A percentile compares a stretch with the other conserved stretches of the same genome.
Conservation (phyloP, 2,113 vertebrate genomes). For the Bambusicola thoracicus region DNA sequence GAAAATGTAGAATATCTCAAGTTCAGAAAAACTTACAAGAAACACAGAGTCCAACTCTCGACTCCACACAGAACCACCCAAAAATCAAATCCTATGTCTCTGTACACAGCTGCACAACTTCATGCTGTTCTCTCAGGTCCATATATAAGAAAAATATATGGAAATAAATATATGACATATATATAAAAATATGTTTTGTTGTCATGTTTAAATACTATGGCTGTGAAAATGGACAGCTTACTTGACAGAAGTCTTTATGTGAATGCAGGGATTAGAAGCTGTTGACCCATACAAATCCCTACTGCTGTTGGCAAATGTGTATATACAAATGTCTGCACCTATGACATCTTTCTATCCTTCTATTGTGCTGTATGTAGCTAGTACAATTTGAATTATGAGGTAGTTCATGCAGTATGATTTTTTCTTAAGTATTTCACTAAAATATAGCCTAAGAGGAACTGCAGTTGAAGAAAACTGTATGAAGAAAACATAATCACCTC, state of each 20-base stretch:
- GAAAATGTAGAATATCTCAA: neutral
- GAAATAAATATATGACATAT: neutral
- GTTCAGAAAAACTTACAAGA: neutral
- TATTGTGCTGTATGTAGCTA: neutral
- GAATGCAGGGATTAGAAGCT: neutral
- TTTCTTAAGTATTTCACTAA: neutral
- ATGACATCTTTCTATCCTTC: neutral
- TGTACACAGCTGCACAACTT: neutral
- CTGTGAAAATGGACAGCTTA: neutral
- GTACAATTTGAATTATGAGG: neutral
- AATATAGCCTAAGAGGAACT: neutral
- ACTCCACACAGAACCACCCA: neutral
- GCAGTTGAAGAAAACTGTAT: neutral
- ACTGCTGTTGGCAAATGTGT: neutral
- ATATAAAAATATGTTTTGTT: neutral
- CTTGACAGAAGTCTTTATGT: neutral
- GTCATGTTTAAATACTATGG: neutral
- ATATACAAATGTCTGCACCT: neutral
- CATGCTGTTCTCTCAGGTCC: neutral
- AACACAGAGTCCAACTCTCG: neutral
- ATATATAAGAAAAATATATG: neutral
- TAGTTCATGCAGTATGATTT: neutral
- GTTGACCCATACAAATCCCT: fast-evolving
- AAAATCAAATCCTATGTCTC: neutral
- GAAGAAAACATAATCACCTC: neutral